Base-by-base conservation (phyloP, 2,113 vertebrate species). In the Coreoperca whiteheadi region DNA sequence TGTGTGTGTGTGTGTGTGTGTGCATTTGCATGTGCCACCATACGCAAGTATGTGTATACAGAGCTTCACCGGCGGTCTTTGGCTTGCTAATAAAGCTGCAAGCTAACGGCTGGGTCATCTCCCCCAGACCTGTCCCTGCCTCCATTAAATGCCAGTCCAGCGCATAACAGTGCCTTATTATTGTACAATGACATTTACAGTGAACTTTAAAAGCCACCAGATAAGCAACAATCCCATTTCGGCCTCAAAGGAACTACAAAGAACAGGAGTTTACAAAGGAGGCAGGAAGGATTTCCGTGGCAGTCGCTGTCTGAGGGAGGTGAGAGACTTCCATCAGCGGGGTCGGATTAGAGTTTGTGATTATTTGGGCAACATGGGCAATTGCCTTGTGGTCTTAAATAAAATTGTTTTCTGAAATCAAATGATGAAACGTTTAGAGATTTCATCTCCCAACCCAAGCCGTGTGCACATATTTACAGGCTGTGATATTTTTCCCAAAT, bases 201-300 rank as follows among this genome's bases (percentile, higher is more conserved):
- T 96, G 95, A 96, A 96, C 94, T 95, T 96, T 95, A 94, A 94
- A 94, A 93, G 91, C 80, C 91, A 87, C 59, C 68, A 89, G 94
- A 94, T 93, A 95, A 95, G 94, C 90, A 92, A 89, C 82, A 69
- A 83, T 85, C 87, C 77, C 85, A 90, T 92, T 92, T 88, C 78
- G 79, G 85, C 91, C 87, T 93, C 84, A 88, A 87, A 93, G 88
- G 79, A 86, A 84, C 86, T 85, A 90, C 85, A 93, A 92, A 93
- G 91, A 87, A n/a, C 69, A 37, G 59, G 78, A 82, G 87, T 84
- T 89, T 83, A 90, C 83, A 86, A 81, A 89, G 83, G 11, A 81
- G 86, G 77, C 39, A 1, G 85, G 64, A 83, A 85, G 86, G 77
- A 83, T 76, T 37, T 77, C 43, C 3, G 66, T 8, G 74, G 89